Base-by-base conservation (phyloP, 2,113 vertebrate species). In the Coracopsis vasa region DNA sequence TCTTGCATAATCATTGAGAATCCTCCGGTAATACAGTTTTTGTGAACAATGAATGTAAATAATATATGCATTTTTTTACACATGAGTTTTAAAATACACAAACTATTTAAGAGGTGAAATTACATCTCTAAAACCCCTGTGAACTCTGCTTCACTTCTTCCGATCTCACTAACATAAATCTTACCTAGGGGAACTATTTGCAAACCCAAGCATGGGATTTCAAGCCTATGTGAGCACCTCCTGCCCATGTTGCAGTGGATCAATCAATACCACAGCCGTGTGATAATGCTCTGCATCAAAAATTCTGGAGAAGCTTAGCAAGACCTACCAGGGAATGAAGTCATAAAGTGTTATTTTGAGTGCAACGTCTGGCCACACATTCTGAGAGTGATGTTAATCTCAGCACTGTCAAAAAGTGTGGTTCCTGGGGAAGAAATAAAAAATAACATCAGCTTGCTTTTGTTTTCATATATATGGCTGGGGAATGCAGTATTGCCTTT, bases 101-200 rank as follows among this genome's bases (percentile, higher is more conserved):
- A 81, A 65, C 10, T 35, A 39, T 64, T 86, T 79, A 75, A 56
- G 61, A 87, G 56, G 12, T 79, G 80, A 42, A 84, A 53, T 87
- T 44, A 13, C 33, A 62, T 47, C 72, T 91, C 50, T 82, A 31
- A 73, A 72, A 92, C 25, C 16, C 11, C 31, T 35, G 45, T 66
- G 91, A 79, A 70, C 35, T 58, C 44, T 48, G 18, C 25, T 74
- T 80, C 42, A 45, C n/a, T 95, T 93, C 65, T 69, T 74, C 8
- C 8, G 13, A 60, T 67, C 48, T 77, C 60, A 50, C 18, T 42
- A 65, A 74, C 74, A 67, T 83, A 83, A 91, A 90, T 95, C 70
- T 90, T 95, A 88, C 74, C 81, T 77, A 21, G 39, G 71, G 41
- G 64, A 86, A n/a, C 60, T 37, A 56, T 92, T 97, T 96, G 69